Base-by-base conservation (phyloP, 2,797 vertebrate species). In the Danio aesculapii region DNA sequence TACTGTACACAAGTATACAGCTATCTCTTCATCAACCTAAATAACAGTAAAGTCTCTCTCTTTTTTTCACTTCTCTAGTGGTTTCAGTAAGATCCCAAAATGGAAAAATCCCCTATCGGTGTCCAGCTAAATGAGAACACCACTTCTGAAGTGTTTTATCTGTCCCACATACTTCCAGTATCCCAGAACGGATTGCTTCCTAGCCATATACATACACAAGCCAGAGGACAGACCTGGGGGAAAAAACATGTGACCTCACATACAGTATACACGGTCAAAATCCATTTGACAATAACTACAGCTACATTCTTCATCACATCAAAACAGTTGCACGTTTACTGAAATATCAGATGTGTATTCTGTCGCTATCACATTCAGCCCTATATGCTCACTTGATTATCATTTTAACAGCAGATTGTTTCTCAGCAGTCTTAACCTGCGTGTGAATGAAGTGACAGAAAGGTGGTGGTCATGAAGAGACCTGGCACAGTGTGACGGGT, bases 111-210 rank as follows among this genome's bases (percentile, higher is more conserved):
- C 62, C 68, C 41, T 58, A 70, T 85, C 75, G 41, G 46, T 58
- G 71, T 63, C 70, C 55, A 8, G 49, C 21, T 44, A 64, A 69
- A 86, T 55, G 70, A 75, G 64, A 83, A 74, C 72, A 69, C 50
- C 49, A 16, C 53, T 72, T 21, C 58, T 85, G 80, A 81, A 86
- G 79, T 83, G 78, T 79, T 78, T 84, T 84, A 86, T 86, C 83
- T 77, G 52, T 75, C 57, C 75, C 70, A 79, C 77, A 85, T 85
- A 84, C 66, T 81, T 85, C 82, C 47, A 78, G 81, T 84, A 79
- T 79, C 46, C 49, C 71, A 59, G 64, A 50, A 19, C 78, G 69
- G 71, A 83, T 75, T 75, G 19, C 55, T 61, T 74, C 44, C 6
- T 73, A 81, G 81, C 0, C 67, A 58, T 49, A 62, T 46, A 71